Conservation (phyloP, 2,113 vertebrate species). For the Orthonyx spaldingii region DNA sequence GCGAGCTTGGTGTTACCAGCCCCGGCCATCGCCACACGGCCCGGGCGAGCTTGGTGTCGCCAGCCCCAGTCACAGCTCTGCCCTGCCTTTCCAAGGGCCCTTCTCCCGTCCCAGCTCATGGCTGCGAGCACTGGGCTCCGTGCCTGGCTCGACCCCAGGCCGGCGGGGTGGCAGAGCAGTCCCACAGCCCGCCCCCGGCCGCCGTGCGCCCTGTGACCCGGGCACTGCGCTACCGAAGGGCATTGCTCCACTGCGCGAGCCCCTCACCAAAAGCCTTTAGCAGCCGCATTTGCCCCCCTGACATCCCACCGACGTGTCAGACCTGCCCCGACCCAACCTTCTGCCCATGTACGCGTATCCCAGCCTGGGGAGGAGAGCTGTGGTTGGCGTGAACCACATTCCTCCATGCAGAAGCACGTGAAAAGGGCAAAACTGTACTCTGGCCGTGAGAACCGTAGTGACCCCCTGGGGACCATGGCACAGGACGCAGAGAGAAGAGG, state of each 20-base stretch:
- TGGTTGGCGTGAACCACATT: rapidly evolving
- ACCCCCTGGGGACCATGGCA: rapidly evolving
- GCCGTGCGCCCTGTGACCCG: rapidly evolving
- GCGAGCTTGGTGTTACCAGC: rapidly evolving
- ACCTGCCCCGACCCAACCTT: neutral
- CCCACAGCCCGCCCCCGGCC: rapidly evolving
- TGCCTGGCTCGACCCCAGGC: neutral
- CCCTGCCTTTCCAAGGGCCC: neutral
- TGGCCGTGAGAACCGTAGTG: rapidly evolving
- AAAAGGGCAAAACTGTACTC: neutral
- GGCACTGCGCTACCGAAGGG: rapidly evolving
- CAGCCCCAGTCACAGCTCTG: neutral
- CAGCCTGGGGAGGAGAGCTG: neutral
- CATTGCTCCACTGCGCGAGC: rapidly evolving
- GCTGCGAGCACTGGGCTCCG: neutral
- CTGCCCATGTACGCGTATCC: rapidly evolving
- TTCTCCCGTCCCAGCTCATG: rapidly evolving
- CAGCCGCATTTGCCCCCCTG: neutral
- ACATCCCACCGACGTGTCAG: rapidly evolving
- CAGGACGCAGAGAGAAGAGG: too few relatives aligned
- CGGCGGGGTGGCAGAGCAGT: neutral
- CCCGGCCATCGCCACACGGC: neutral
- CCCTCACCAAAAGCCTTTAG: neutral
- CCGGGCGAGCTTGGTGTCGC: too few relatives aligned
- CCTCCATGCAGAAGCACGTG: neutral